Base-by-base conservation (phyloP, 2,113 vertebrate genomes). In the Eublepharis macularius region DNA sequence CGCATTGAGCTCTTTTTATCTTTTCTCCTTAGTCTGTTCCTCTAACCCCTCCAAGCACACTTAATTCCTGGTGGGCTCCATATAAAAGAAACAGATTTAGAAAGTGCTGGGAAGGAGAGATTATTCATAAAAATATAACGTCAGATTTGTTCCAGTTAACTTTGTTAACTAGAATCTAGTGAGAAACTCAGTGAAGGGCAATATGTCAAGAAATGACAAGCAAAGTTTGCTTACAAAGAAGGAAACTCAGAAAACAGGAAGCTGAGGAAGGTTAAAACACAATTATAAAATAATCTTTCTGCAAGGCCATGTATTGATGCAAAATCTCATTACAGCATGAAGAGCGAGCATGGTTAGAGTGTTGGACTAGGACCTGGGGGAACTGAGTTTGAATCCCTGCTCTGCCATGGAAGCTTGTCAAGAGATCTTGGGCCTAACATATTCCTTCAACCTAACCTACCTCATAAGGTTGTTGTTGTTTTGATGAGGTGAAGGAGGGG, bases 61-160 rank as follows among this genome's bases (percentile, higher is more conserved):
- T n/a, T 80, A 57, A 68, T 70, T 93, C 83, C 51, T 85, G 80
- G 54, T 69, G 36, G 72, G 72, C 34, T 79, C 1, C 81, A 54
- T 81, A 85, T 81, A 86, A 88, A 81, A 80, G 36, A 80, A 17
- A 82, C 34, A 70, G 3, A 80, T 10, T 2, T 24, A 74, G 54
- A 81, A 88, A 90, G 57, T 2, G 9, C 14, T 82, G 87, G 60
- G 32, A 91, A 82, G 17, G 12, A 72, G 76, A 82, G 74, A 73
- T 21, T 26, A 13, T 65, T 79, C 49, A 82, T 80, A 19, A 72
- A 47, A 65, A 79, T 34, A 57, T 65, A 65, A 54, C 14, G 80
- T 60, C 47, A 82, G 73, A 70, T 36, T 80, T 82, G 65, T 68
- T 76, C 86, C 87, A 87, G 47, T 26, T 88, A 87, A 73, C 8